Evolutionary conservation across 2,888 invertebrate genomes (phyloP), one percentile per base, ranked within the genome.

Genomic region (Macaria notata): DNA sequence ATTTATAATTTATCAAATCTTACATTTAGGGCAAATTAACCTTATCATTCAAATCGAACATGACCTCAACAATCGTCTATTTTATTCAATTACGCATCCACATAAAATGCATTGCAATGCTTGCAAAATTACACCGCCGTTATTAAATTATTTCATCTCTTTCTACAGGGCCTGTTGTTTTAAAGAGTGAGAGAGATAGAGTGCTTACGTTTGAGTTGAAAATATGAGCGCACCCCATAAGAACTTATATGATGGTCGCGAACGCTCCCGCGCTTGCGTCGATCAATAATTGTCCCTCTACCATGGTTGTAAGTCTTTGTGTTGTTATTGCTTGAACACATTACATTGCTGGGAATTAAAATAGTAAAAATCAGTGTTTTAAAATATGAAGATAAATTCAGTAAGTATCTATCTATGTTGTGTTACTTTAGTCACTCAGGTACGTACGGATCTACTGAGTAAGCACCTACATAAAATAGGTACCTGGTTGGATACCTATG

Each of bases 221-320:
- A 41, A 58, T 61, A 59, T 63, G 65, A 66, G 70, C 57, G 64
- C 65, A 70, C 69, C 78, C 83, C 81, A 41, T 33, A 31, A 33
- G 19, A 19, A 19, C 19, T 6, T 46, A 38, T 52, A 68, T 73
- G 65, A 67, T 63, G 63, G 81, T 73, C 72, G 78, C 72, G 66
- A 82, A 78, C 75, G 66, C 71, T 73, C 71, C 66, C 75, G 84
- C 90, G 90, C 90, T 70, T 86, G 86, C 90, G 90, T 78, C 75
- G 85, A 90, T 90, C 90, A 81, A 90, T 90, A 89, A 36, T 75
- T 67, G 48, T 65, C 47, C 68, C 75, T 69, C 48, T 69, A 83
- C 69, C 65, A 71, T 45, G 63, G 43, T 57, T 63, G 58, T 48
- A 56, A 38, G 59, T 44, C 45, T 46, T 42, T 39, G n/a, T 52